Evolutionary conservation across 2,797 vertebrate species (phyloP).

Genomic region (Halcyon smyrnensis): DNA sequence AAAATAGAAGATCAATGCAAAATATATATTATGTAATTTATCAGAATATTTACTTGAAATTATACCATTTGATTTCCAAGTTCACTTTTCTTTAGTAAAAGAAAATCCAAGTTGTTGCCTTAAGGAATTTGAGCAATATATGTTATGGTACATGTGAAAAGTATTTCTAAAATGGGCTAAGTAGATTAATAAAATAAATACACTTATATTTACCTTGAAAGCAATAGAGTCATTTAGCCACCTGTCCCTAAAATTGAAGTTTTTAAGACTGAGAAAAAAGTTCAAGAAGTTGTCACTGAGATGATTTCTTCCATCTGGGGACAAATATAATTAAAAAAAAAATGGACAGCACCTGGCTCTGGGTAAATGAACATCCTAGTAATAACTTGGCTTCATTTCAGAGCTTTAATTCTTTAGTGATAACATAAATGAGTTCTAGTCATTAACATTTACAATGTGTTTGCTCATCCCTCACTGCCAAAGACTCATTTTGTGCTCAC

Average conservation of each 20-base stretch:
- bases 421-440: background rate
- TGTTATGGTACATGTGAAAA: background rate
- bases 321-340: background rate
- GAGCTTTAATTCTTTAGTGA: background rate
- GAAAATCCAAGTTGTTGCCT: background rate
- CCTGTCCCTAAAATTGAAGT: background rate
- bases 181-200: background rate
- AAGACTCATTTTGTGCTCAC: background rate
- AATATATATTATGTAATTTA: background rate
- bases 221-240: background rate
- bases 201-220: background rate
- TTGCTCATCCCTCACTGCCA: background rate
- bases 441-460: background rate
- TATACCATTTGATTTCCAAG: background rate
- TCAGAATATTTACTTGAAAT: background rate
- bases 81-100: background rate
- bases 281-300: background rate
- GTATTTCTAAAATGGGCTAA: background rate
- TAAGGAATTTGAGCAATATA: background rate
- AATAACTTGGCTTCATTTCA: background rate
- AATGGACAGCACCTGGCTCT: background rate
- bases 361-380: background rate
- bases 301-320: background rate
- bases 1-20: background rate
- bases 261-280: background rate